phyloP scores from a whole-genome alignment of 2,888 invertebrate species.

The Drosophila demipolita region DNA sequence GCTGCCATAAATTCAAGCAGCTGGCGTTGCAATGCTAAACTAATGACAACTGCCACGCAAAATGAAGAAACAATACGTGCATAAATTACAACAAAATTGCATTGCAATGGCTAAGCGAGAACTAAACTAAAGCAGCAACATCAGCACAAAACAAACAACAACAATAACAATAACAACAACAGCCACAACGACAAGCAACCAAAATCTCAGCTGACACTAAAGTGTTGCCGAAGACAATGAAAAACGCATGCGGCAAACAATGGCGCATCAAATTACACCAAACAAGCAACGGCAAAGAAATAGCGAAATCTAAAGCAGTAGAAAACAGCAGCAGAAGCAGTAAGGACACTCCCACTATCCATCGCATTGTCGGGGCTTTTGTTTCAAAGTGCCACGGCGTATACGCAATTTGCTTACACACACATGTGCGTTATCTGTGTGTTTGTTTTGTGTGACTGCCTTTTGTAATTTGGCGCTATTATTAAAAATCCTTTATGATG shows the following conservation, averaged over 20 bases:
- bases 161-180: constrained; percentile 16
- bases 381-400: constrained; percentile 78
- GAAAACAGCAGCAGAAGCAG: constrained; percentile 28
- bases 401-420: constrained; percentile 71
- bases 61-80: constrained; percentile 78
- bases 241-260: constrained; percentile 64
- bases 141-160: constrained; percentile 12
- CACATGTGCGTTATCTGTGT: constrained; percentile 26
- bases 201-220: constrained; percentile 64
- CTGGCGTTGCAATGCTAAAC: constrained; percentile 48
- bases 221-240: constrained; percentile 49
- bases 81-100: constrained; percentile 74
- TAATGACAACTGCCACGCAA: constrained; percentile 61
- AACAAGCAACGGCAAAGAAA: constrained; percentile 53
- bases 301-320: constrained; percentile 7
- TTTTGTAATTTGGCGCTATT: constrained; percentile 79
- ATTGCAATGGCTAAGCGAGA: constrained; percentile 65
- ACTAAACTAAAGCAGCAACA: constrained; percentile 38
- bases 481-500: constrained; percentile 81
- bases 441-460: constrained; percentile 51
- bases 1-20: constrained; percentile 67
- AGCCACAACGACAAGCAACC: constrained; percentile 18
- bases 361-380: constrained; percentile 74
- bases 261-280: constrained; percentile 74
- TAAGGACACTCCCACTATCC: constrained; percentile 48